Evolutionary conservation across 2,797 vertebrate species (phyloP).

Genomic region (Scyliorhinus canicula): DNA sequence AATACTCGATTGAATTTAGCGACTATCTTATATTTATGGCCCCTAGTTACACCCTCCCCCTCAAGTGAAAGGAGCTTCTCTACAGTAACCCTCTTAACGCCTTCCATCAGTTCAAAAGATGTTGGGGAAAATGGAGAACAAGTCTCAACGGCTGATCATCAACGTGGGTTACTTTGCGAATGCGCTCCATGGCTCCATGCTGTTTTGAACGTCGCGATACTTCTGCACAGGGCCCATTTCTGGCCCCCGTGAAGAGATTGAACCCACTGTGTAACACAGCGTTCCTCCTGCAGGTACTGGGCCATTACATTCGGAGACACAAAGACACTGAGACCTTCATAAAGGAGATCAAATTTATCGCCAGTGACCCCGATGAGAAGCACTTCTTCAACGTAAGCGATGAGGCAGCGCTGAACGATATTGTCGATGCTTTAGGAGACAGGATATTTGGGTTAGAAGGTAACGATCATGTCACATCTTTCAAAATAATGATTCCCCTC

Average conservation of each 20-base stretch:
- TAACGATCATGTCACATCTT: slow-evolving; percentile 44
- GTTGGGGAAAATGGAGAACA: not conserved
- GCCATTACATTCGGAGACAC: slow-evolving; percentile 84
- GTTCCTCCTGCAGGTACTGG: slow-evolving; percentile 68
- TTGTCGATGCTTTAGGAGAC: slow-evolving; percentile 87
- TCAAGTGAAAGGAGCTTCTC: not conserved
- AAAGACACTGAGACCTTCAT: slow-evolving; percentile 86
- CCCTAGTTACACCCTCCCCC: too few species aligned
- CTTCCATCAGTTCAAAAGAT: not conserved
- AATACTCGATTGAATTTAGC: not conserved
- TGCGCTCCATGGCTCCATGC: too few species aligned
- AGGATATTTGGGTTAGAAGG: slow-evolving; percentile 91
- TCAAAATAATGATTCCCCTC: not conserved
- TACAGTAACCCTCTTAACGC: not conserved
- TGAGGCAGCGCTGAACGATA: slow-evolving; percentile 87
- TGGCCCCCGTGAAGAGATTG: not conserved
- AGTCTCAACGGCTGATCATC: not conserved
- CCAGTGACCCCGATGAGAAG: slow-evolving; percentile 85
- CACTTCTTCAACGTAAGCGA: slow-evolving; percentile 94
- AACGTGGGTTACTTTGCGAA: not conserved
- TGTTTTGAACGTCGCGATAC: too few species aligned
- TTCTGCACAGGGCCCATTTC: not conserved
- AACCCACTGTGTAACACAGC: not conserved
- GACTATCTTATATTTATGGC: too few species aligned
- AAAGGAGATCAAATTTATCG: slow-evolving; percentile 82